Evolutionary conservation across 1,140 invertebrate species (phyloP), one percentile per base, ranked within the genome.

Genomic region (Arion vulgaris): DNA sequence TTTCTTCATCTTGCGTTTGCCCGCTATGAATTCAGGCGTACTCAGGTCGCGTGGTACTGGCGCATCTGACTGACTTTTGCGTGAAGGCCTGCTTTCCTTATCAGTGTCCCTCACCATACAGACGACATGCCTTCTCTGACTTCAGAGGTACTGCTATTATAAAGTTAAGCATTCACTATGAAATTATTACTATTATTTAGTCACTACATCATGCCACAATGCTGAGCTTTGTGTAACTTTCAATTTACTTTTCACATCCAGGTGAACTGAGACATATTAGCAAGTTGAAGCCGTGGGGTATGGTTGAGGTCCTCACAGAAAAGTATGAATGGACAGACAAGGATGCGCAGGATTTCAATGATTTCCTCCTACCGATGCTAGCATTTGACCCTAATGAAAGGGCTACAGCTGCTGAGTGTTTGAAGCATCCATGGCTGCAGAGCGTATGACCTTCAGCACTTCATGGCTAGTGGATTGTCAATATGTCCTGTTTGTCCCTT

Each of bases 291-390:
- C 97, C 97, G 9, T 99, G 98, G 97, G 95, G 95, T 69, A 91
- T 99, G 85, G 95, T 96, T 85, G 96, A 97, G 87, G 97, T 99
- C 77, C 93, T 99, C 41, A 95, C 94, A n/a, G 97, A 99, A 90
- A 99, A 99, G 91, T 99, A 99, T 93, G 95, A 98, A 88, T 99
- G 98, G 98, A 93, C 94, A 86, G 93, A 94, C 51, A 93, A 95
- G 81, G 95, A 98, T 88, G 98, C 98, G 13, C 94, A 95, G 87
- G 95, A 96, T 83, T 99, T 99, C 94, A 94, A 96, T 49, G 95
- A 96, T 89, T 99, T 99, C 93, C 94, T 99, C 81, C 95, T 95
- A 86, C 98, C 98, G 72, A 99, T 99, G 98, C 94, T 99, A 86
- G 95, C 96, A 86, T 99, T 97, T 93, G 97, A 99, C 93, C 96